A percentile compares a stretch with the other conserved stretches of the same genome.
phyloP scores from a whole-genome alignment of 2,113 vertebrate genomes.

The Sturnus vulgaris region DNA sequence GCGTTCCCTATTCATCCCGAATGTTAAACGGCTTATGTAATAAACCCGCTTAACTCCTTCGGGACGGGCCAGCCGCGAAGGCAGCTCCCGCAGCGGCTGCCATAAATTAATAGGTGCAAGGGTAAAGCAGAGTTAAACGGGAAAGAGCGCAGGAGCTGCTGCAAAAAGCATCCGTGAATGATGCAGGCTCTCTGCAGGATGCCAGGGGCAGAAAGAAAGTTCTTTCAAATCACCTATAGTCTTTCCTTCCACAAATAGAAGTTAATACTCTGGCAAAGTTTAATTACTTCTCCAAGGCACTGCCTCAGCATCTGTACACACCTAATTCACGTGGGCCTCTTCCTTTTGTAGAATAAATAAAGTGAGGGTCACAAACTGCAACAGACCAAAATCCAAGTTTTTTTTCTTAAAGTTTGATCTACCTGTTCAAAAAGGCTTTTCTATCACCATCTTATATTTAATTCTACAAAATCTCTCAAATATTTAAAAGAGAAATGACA shows the following conservation, averaged over 20 bases:
- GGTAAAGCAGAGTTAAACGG: not conserved
- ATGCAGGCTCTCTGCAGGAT: not conserved
- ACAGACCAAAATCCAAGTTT: not conserved
- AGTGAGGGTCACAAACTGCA: not conserved
- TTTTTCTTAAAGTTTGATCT: not conserved
- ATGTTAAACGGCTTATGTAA: slow-evolving; percentile 43
- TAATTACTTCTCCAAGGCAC: not conserved
- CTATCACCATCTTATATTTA: not conserved
- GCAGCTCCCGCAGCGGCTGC: not conserved
- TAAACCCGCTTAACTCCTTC: slow-evolving; percentile 51
- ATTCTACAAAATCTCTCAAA: not conserved
- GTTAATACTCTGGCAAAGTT: not conserved
- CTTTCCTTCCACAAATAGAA: not conserved
- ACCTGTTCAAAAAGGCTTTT: not conserved
- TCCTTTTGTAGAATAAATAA: not conserved
- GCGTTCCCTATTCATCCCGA: not conserved
- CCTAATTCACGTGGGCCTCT: not conserved
- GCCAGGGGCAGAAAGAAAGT: not conserved
- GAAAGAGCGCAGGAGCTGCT: not conserved
- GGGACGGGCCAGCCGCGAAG: not conserved
- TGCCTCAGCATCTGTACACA: not conserved
- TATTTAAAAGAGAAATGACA: not conserved
- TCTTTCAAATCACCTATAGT: not conserved
- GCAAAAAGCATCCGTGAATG: not conserved
- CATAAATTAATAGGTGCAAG: not conserved